phyloP scores from a whole-genome alignment of 2,888 invertebrate genomes.

The Steromphala cineraria region DNA sequence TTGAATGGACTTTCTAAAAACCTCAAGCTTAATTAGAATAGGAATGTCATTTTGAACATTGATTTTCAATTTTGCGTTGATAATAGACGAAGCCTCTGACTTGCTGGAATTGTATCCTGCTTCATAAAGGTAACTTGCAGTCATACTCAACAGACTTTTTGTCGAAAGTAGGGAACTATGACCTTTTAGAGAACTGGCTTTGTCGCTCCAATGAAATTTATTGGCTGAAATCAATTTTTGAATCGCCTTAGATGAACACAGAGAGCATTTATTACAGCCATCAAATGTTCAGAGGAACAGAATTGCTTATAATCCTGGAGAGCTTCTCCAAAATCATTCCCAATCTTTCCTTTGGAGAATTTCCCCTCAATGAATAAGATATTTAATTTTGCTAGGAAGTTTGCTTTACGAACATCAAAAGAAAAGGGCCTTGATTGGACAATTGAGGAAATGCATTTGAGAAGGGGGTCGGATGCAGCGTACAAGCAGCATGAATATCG shows the following conservation, averaged over 20 bases:
- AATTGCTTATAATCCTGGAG: not conserved
- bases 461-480: not conserved
- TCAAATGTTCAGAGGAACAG: not conserved
- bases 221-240: not conserved
- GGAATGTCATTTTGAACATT: not conserved
- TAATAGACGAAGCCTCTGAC: not conserved
- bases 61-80: not conserved
- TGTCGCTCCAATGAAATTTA: not conserved
- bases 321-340: not conserved
- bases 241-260: not conserved
- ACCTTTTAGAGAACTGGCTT: not conserved
- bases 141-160: not conserved
- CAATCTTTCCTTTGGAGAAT: not conserved
- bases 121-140: not conserved
- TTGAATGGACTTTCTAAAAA: not conserved
- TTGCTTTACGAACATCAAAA: not conserved
- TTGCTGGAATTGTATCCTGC: not conserved
- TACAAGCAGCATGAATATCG: not conserved
- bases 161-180: not conserved
- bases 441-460: not conserved
- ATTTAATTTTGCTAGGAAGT: not conserved
- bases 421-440: not conserved
- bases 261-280: not conserved
- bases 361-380: not conserved
- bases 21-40: slow-evolving; percentile 1